Evolutionary conservation across 2,797 vertebrate species (phyloP).

Genomic region (Microcaecilia unicolor): DNA sequence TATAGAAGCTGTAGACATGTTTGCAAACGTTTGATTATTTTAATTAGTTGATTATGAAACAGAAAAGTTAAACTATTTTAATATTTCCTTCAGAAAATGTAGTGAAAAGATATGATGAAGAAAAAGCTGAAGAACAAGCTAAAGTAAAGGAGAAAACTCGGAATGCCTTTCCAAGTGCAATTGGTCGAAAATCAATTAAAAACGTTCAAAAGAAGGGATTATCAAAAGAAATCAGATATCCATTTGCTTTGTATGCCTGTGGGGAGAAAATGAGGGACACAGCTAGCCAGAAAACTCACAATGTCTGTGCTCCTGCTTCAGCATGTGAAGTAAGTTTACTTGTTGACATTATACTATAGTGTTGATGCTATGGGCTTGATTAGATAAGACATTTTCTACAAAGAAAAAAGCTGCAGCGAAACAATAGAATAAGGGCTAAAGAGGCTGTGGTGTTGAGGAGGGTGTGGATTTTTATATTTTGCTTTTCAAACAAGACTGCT

Average conservation of each 20-base stretch:
- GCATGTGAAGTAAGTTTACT: constrained; percentile 67
- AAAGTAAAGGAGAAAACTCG: constrained; percentile 19
- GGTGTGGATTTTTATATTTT: no score
- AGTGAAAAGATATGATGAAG: constrained; percentile 22
- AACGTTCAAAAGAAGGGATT: constrained; percentile 44
- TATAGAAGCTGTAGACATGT: no score
- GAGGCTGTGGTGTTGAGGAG: no score
- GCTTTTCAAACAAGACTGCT: no score
- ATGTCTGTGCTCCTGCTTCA: constrained; percentile 73
- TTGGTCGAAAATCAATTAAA: constrained; percentile 37
- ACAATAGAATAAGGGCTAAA: no score
- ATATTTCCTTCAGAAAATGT: constrained; percentile 13
- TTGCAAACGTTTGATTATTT: no score
- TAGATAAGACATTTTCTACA: no score
- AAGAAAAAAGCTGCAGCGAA: no score
- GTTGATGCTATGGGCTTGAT: no score
- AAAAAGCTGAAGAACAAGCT: constrained; percentile 11
- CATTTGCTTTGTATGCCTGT: constrained; percentile 83
- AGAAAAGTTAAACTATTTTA: no score
- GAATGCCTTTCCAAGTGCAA: constrained; percentile 47
- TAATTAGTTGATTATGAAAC: no score
- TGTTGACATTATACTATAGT: no score
- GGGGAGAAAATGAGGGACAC: constrained; percentile 77
- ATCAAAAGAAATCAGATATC: constrained; percentile 67
- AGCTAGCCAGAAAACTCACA: constrained; percentile 81